Percentiles rank a stretch among this genome's conserved stretches.
These are phyloP conservation scores for Pollenia amentaria DNA, from an alignment of 2,888 invertebrate species.

Conservation along the genomic window DNA sequence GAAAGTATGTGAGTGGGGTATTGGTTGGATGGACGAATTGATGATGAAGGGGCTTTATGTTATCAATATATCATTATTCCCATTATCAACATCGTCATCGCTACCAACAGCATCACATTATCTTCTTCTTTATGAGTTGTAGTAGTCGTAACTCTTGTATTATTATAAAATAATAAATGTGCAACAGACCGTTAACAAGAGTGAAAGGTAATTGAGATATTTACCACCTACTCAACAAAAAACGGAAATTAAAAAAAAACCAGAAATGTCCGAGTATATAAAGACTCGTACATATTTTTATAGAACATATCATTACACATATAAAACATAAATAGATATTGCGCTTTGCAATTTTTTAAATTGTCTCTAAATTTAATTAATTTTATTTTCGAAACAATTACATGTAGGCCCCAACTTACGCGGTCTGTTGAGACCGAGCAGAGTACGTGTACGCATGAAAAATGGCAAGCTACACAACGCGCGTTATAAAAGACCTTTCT, in stretches of 20 bases:
- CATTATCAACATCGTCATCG: conserved; percentile 15
- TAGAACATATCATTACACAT: neutral
- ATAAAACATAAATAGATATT: no score
- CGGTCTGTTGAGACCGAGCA: no score
- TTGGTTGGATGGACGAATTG: conserved; percentile 8
- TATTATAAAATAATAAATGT: conserved; percentile 52
- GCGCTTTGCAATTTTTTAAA: no score
- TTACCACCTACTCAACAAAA: conserved; percentile 53
- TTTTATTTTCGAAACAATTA: no score
- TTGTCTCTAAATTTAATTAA: no score
- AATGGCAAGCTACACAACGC: no score
- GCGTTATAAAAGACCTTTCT: no score
- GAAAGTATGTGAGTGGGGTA: neutral
- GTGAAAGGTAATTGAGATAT: conserved; percentile 54
- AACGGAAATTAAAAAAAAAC: conserved; percentile 40
- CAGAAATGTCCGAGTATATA: conserved; percentile 10
- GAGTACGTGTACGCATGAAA: no score
- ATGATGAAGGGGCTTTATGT: conserved; percentile 38
- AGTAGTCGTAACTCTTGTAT: conserved; percentile 13
- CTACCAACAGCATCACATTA: neutral
- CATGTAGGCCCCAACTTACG: no score
- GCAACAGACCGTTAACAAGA: conserved; percentile 60
- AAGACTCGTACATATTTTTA: neutral
- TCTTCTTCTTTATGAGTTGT: neutral
- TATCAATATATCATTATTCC: conserved; percentile 51